phyloP scores from a whole-genome alignment of 2,113 vertebrate genomes.

The Hipposideros armiger region DNA sequence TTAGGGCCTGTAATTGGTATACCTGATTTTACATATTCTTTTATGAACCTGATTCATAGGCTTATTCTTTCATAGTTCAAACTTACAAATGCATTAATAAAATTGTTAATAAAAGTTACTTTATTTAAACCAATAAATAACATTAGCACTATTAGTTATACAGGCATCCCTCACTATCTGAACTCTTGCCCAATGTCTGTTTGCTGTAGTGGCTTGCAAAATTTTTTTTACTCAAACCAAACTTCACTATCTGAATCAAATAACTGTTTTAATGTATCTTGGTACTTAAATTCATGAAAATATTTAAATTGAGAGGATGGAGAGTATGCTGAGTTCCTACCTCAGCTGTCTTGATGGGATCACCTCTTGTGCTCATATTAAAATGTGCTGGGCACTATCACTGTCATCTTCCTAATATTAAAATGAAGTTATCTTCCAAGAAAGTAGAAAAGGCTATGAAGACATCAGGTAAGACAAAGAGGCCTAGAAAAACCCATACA shows the following conservation, averaged over 20 bases:
- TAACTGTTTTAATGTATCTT: neutral
- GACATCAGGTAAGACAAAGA: neutral
- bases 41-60: constrained; percentile 34
- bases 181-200: neutral
- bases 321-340: neutral
- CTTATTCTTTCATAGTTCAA: neutral
- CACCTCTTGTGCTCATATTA: neutral
- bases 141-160: neutral
- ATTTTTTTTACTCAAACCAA: neutral
- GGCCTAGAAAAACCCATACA: neutral
- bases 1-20: neutral
- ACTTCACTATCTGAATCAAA: constrained; percentile 6
- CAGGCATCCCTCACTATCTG: neutral
- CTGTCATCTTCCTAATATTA: neutral
- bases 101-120: neutral
- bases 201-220: neutral
- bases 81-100: neutral
- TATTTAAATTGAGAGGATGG: neutral
- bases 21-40: neutral
- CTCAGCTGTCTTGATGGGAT: neutral
- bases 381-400: neutral
- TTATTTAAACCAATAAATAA: neutral
- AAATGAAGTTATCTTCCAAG: neutral
- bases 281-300: neutral
- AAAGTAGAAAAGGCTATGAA: neutral